Evolutionary conservation across 2,113 vertebrate species (phyloP).

Genomic region (Probosciger aterrimus): DNA sequence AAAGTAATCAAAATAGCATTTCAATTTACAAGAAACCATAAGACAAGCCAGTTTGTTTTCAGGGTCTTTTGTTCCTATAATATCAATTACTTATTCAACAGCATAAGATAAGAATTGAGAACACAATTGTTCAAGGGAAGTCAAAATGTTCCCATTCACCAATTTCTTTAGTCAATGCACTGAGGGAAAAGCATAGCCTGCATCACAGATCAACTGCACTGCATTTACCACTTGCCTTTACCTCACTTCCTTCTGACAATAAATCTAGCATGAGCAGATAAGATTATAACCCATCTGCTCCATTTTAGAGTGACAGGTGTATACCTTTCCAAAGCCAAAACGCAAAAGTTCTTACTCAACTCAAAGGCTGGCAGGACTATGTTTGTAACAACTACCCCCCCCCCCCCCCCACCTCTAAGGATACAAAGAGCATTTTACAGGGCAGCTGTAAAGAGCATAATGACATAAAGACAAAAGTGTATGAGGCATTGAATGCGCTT

Average conservation of each 20-base stretch:
- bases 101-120: background rate
- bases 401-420: background rate
- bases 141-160: slow-evolving; percentile 6
- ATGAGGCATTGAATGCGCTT: background rate
- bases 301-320: slow-evolving; percentile 80
- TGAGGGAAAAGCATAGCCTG: background rate
- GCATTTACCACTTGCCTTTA: slow-evolving; percentile 76
- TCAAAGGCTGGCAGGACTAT: slow-evolving; percentile 30
- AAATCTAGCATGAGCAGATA: slow-evolving; percentile 75
- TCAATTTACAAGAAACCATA: background rate
- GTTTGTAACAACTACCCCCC: slow-evolving; percentile 28
- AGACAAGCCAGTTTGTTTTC: background rate
- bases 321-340: slow-evolving; percentile 75
- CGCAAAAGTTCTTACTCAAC: slow-evolving; percentile 54
- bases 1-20: slow-evolving; percentile 42
- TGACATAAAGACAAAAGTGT: slow-evolving; percentile 4
- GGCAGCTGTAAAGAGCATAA: slow-evolving; percentile 24
- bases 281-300: slow-evolving; percentile 82
- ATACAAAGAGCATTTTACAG: background rate
- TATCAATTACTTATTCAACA: slow-evolving; percentile 1
- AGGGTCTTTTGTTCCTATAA: background rate
- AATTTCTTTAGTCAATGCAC: slow-evolving; percentile 30
- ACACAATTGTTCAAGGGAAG: slow-evolving; percentile 20
- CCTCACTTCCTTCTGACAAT: slow-evolving; percentile 79
- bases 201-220: slow-evolving; percentile 46